These are phyloP conservation scores for Athene cunicularia DNA, from an alignment of 2,113 vertebrate species.

Conservation along the genomic window DNA sequence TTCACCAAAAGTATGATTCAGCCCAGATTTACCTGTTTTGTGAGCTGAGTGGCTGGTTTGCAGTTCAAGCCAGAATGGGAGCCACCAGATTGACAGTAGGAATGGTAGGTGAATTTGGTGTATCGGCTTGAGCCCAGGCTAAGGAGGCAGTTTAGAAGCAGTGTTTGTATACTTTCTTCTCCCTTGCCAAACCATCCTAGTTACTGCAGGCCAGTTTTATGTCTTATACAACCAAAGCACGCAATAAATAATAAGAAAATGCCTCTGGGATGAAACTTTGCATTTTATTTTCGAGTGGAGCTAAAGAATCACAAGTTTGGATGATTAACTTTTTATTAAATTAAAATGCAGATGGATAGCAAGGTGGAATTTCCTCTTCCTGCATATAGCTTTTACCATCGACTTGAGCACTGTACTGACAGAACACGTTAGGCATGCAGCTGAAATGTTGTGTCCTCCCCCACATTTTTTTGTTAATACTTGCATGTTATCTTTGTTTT, in stretches of 20 bases:
- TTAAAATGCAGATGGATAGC: background rate
- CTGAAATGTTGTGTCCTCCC: background rate
- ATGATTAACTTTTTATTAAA: background rate
- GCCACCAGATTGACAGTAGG: background rate
- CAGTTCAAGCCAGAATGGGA: background rate
- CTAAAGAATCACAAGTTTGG: background rate
- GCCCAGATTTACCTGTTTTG: background rate
- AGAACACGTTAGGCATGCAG: background rate
- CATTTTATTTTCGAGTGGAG: background rate
- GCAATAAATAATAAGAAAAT: background rate
- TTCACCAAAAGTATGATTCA: background rate
- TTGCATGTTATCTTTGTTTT: background rate
- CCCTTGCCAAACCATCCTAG: background rate
- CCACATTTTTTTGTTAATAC: background rate
- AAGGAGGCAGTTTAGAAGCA: background rate
- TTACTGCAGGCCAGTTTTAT: background rate
- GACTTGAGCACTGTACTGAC: background rate
- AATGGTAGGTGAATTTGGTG: background rate
- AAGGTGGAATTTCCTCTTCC: background rate
- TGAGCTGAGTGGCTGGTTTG: background rate
- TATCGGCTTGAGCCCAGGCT: background rate
- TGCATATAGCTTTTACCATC: background rate
- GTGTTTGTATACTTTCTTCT: background rate
- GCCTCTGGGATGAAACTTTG: background rate
- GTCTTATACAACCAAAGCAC: background rate